Conservation (phyloP, 2,888 invertebrate species). For the Hirtodrosophila duncani region DNA sequence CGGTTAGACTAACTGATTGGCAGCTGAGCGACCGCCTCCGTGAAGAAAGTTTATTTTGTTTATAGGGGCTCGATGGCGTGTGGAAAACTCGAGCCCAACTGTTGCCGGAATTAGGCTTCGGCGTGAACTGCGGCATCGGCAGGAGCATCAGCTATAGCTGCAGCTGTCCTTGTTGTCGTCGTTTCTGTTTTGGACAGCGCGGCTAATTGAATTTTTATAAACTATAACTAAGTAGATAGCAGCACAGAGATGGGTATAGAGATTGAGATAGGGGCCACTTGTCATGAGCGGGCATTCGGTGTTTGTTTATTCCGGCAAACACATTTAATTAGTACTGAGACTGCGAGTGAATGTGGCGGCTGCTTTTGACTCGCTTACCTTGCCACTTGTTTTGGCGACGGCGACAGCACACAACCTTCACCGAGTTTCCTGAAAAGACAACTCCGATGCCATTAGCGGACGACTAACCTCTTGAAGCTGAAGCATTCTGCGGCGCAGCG, state of each 20-base stretch:
- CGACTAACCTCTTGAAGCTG: slow-evolving; percentile 14
- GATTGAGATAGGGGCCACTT: slow-evolving; percentile 13
- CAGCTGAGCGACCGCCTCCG: slow-evolving; percentile 45
- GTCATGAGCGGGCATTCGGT: background rate
- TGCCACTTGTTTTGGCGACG: background rate
- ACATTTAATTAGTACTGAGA: too few species aligned
- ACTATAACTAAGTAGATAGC: slow-evolving; percentile 43
- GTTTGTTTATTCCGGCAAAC: too few species aligned
- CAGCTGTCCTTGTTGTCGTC: slow-evolving; percentile 31
- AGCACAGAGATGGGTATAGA: slow-evolving; percentile 1
- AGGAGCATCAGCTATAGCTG: too few species aligned
- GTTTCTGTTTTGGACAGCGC: slow-evolving; percentile 61
- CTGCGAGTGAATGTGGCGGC: too few species aligned
- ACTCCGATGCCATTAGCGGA: slow-evolving; percentile 17
- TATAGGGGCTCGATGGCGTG: slow-evolving; percentile 26
- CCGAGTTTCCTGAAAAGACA: slow-evolving; percentile 14
- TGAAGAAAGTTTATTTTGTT: slow-evolving; percentile 58
- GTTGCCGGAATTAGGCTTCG: slow-evolving; percentile 3
- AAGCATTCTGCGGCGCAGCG: too few species aligned
- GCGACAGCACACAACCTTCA: slow-evolving; percentile 1
- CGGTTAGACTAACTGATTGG: slow-evolving; percentile 46
- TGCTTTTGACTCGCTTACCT: background rate
- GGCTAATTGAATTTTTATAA: slow-evolving; percentile 68
- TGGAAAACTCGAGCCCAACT: background rate
- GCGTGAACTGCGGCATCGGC: slow-evolving; percentile 1